Conservation (phyloP, 2,113 vertebrate genomes). For the Cercocebus atys region DNA sequence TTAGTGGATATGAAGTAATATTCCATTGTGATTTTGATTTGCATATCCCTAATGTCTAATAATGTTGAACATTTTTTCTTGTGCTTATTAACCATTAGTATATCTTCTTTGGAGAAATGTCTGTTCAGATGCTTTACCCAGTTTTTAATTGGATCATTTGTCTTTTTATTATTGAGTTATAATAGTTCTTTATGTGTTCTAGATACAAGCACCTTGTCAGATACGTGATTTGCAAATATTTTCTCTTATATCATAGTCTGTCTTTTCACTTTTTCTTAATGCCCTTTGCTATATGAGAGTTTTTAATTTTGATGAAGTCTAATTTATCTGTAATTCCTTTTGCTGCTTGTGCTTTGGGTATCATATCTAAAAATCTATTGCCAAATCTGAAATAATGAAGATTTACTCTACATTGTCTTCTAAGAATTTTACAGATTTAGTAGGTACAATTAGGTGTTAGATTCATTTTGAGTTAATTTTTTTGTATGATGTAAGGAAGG, state of each 20-base stretch:
- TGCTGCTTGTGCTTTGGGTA: background rate
- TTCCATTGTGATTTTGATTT: background rate
- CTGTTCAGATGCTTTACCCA: background rate
- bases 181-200: background rate
- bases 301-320: background rate
- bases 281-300: background rate
- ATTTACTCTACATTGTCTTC: background rate
- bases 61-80: background rate
- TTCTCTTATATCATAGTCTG: background rate
- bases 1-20: background rate
- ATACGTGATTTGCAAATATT: background rate
- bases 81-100: background rate
- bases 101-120: background rate
- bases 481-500: background rate
- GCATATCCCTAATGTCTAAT: background rate
- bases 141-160: background rate
- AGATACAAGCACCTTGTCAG: background rate
- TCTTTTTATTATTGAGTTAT: background rate
- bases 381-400: background rate
- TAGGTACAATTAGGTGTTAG: background rate
- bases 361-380: background rate
- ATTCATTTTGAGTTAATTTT: background rate
- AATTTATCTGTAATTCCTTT: background rate
- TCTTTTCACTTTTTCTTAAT: slow-evolving; percentile 38
- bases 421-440: background rate